These are phyloP conservation scores for Tiliacea aurago DNA, from an alignment of 2,888 invertebrate species.

Conservation along the genomic window DNA sequence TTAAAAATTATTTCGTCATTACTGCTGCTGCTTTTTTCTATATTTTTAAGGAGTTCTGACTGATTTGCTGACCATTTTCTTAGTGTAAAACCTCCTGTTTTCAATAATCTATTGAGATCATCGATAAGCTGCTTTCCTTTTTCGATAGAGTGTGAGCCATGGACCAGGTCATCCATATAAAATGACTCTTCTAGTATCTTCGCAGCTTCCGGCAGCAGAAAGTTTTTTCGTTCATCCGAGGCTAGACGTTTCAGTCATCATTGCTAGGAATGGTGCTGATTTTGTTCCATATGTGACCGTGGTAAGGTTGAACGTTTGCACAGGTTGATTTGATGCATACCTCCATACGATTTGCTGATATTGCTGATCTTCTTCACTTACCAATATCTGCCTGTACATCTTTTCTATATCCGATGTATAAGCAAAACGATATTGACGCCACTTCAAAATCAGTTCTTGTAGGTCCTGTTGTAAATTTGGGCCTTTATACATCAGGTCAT, in stretches of 20 bases:
- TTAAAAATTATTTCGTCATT: not conserved
- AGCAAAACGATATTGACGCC: no score
- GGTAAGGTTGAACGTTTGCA: no score
- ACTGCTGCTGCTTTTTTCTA: not conserved
- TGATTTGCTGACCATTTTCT: not conserved
- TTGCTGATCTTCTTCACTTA: no score
- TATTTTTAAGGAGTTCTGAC: not conserved
- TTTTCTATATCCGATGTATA: no score
- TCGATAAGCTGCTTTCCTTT: no score
- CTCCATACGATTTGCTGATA: no score
- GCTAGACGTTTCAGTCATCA: not conserved
- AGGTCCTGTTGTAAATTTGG: no score
- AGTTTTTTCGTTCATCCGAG: not conserved
- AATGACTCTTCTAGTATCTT: not conserved
- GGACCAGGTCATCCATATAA: not conserved
- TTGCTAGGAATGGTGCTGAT: not conserved
- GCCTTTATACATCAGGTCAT: no score
- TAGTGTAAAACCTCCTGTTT: not conserved
- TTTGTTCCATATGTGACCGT: not conserved
- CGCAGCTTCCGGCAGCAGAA: not conserved
- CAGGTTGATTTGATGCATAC: no score
- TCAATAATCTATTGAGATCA: no score
- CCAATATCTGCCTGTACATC: no score
- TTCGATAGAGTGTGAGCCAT: not conserved
- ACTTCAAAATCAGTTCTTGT: no score